phyloP scores from a whole-genome alignment of 2,113 vertebrate genomes.

The Recurvirostra avosetta region DNA sequence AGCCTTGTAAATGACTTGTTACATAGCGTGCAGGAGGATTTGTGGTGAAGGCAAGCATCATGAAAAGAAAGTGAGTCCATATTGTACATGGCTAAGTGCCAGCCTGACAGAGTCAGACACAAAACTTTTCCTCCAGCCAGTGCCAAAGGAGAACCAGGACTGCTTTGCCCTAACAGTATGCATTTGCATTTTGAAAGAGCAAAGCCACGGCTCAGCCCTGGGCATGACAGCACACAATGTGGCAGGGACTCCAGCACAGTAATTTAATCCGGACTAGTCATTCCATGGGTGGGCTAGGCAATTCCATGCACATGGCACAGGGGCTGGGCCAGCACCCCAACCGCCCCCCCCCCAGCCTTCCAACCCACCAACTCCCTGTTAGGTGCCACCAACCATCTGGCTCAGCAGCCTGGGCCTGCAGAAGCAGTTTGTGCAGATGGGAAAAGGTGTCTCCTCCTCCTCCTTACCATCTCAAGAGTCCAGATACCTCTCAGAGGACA shows the following conservation, averaged over 20 bases:
- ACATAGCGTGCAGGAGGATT: background rate
- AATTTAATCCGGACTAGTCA: background rate
- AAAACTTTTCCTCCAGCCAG: background rate
- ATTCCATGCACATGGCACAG: background rate
- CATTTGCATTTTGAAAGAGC: background rate
- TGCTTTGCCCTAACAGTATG: background rate
- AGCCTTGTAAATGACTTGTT: background rate
- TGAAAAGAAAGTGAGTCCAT: background rate
- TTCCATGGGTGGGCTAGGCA: background rate
- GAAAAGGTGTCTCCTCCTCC: background rate
- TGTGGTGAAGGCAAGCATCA: background rate
- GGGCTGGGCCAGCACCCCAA: background rate
- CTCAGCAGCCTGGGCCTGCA: background rate
- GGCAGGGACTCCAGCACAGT: background rate
- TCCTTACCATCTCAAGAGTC: background rate
- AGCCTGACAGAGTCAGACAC: background rate
- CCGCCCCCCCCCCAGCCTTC: fast-evolving
- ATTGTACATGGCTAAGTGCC: background rate
- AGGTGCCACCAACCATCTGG: background rate
- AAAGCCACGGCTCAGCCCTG: background rate
- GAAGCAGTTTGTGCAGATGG: background rate
- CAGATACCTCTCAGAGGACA: background rate
- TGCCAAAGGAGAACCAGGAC: background rate
- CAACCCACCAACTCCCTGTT: background rate
- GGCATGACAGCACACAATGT: fast-evolving